Evolutionary conservation across 2,797 vertebrate genomes (phyloP).

Genomic region (Anas bahamensis): DNA sequence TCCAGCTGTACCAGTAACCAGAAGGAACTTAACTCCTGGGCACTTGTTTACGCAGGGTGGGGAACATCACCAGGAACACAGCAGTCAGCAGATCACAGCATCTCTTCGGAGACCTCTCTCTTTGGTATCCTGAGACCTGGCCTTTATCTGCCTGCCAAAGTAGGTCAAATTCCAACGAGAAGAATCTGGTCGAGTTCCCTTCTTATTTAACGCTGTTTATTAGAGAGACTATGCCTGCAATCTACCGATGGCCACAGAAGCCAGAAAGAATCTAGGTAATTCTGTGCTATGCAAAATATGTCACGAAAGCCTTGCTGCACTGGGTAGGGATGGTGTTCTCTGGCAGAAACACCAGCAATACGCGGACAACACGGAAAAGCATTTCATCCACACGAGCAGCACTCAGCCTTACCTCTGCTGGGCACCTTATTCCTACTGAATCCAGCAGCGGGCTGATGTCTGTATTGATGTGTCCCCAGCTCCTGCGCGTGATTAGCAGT

Average conservation of each 20-base stretch:
- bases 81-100: accelerated
- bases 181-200: neutral
- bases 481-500: constrained; percentile 83
- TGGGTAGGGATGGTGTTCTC: neutral
- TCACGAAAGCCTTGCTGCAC: neutral
- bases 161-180: neutral
- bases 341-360: neutral
- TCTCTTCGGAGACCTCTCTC: accelerated
- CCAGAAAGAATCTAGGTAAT: neutral
- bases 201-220: neutral
- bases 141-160: neutral
- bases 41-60: accelerated
- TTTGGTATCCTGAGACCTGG: neutral
- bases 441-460: constrained; percentile 76
- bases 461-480: constrained; percentile 84
- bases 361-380: neutral
- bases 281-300: neutral
- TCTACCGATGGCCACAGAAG: neutral
- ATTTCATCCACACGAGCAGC: neutral
- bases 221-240: neutral
- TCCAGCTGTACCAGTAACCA: neutral
- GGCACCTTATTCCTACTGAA: constrained; percentile 79
- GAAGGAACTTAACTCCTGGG: neutral
- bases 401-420: constrained; percentile 86
- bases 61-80: neutral